Percentiles rank a stretch among this genome's conserved stretches.
Conservation (phyloP, 2,113 vertebrate genomes). For the Syngnathus typhle region DNA sequence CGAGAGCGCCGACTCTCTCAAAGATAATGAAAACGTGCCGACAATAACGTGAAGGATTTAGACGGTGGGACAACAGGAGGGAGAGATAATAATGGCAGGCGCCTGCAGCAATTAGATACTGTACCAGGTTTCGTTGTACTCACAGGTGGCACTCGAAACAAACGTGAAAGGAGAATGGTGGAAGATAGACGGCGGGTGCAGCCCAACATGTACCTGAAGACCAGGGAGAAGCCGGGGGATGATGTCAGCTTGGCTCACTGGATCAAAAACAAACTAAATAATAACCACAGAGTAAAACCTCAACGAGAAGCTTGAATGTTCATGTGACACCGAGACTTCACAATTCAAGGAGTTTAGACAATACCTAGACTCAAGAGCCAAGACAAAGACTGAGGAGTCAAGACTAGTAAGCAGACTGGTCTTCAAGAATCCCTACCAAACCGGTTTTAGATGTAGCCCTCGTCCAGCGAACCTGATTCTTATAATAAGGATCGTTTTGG, state of each 20-base stretch:
- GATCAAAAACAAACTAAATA: not conserved
- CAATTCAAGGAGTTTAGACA: not conserved
- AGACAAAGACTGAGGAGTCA: not conserved
- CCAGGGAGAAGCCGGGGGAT: not conserved
- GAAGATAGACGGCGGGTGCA: not conserved
- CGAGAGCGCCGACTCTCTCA: conserved; percentile 45
- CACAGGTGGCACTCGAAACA: conserved; percentile 1
- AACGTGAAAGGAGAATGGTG: not conserved
- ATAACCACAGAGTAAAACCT: not conserved
- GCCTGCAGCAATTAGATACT: conserved; percentile 20
- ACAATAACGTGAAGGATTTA: conserved; percentile 48
- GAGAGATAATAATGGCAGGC: conserved; percentile 32
- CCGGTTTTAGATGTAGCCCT: no score
- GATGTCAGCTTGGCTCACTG: not conserved
- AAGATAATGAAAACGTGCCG: conserved; percentile 58
- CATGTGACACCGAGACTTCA: not conserved
- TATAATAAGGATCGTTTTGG: no score
- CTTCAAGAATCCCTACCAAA: no score
- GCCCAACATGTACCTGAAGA: not conserved
- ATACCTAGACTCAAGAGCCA: not conserved
- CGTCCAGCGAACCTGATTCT: no score
- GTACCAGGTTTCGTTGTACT: conserved; percentile 11
- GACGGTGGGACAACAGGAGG: not conserved
- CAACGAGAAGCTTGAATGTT: not conserved
- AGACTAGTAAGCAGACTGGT: no score